Conservation (phyloP, 2,888 invertebrate genomes). For the Callinectes sapidus region DNA sequence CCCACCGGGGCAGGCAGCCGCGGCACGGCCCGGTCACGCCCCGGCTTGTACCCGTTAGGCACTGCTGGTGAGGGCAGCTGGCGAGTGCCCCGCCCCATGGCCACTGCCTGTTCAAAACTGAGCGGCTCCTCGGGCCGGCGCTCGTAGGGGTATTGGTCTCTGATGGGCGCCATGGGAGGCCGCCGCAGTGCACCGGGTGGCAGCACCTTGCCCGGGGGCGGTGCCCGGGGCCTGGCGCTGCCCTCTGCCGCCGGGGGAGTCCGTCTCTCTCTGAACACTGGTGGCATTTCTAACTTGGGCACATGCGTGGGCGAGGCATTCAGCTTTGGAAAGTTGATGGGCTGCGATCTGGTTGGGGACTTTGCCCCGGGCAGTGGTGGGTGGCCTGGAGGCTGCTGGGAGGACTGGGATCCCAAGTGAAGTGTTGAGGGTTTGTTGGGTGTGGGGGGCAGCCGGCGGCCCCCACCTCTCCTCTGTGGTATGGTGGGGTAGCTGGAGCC, state of each 20-base stretch:
- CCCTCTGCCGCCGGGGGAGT: conserved; percentile 68
- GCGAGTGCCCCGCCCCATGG: conserved; percentile 82
- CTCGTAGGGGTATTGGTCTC: conserved; percentile 73
- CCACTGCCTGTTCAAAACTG: conserved; percentile 87
- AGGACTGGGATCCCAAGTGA: conserved; percentile 74
- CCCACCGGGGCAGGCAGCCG: conserved; percentile 66
- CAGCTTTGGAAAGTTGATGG: conserved; percentile 91
- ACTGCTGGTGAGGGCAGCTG: conserved; percentile 81
- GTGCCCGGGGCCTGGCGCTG: conserved; percentile 68
- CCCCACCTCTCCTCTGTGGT: conserved; percentile 81
- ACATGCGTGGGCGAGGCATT: conserved; percentile 94
- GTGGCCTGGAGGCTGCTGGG: conserved; percentile 49
- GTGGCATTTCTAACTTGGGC: conserved; percentile 74
- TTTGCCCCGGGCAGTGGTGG: conserved; percentile 69
- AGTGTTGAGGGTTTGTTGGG: conserved; percentile 95
- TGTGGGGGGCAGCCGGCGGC: conserved; percentile 89
- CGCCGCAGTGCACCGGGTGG: conserved; percentile 75
- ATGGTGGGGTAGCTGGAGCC: conserved; percentile 80
- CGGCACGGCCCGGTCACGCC: conserved; percentile 75
- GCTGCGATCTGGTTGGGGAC: conserved; percentile 70
- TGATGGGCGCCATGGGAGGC: conserved; percentile 73
- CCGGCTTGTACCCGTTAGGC: conserved; percentile 92
- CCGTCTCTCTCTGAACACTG: conserved; percentile 73
- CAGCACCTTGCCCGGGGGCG: conserved; percentile 67
- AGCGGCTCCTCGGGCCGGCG: conserved; percentile 77